Conservation (phyloP, 2,888 invertebrate genomes). For the Diarsia mendica region DNA sequence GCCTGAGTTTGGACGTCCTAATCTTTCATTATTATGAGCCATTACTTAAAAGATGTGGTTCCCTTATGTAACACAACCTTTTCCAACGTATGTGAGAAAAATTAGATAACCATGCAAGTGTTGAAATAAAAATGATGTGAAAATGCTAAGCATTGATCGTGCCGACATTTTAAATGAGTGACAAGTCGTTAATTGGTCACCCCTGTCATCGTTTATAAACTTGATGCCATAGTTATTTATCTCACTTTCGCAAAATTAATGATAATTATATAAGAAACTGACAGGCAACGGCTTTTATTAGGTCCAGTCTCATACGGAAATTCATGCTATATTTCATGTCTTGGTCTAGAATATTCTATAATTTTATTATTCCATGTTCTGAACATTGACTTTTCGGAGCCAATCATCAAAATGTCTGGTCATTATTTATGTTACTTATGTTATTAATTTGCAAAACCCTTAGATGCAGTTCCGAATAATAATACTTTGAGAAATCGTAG, state of each 20-base stretch:
- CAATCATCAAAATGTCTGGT: not conserved
- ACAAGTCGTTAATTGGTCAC: conserved; percentile 26
- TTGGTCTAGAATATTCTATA: too few relatives aligned
- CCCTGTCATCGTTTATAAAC: conserved; percentile 20
- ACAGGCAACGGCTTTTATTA: not conserved
- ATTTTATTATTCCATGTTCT: not conserved
- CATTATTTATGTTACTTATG: not conserved
- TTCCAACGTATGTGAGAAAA: not conserved
- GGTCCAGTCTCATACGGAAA: not conserved
- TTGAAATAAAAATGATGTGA: conserved; percentile 2
- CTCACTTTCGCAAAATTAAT: conserved; percentile 41
- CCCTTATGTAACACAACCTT: conserved; percentile 3
- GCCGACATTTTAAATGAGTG: conserved; percentile 30
- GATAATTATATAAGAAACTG: conserved; percentile 26
- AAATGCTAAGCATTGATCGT: conserved; percentile 2
- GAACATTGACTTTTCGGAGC: not conserved
- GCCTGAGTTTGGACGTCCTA: not conserved
- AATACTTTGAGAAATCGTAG: not conserved
- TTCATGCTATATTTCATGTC: too few relatives aligned
- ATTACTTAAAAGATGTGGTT: not conserved
- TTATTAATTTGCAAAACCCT: not conserved
- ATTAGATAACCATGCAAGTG: conserved; percentile 10
- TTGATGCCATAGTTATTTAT: conserved; percentile 19
- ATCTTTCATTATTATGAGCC: too few relatives aligned
- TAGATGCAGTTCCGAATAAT: not conserved